Evolutionary conservation across 2,113 vertebrate genomes (phyloP).

Genomic region (Pollimyrus isidori): DNA sequence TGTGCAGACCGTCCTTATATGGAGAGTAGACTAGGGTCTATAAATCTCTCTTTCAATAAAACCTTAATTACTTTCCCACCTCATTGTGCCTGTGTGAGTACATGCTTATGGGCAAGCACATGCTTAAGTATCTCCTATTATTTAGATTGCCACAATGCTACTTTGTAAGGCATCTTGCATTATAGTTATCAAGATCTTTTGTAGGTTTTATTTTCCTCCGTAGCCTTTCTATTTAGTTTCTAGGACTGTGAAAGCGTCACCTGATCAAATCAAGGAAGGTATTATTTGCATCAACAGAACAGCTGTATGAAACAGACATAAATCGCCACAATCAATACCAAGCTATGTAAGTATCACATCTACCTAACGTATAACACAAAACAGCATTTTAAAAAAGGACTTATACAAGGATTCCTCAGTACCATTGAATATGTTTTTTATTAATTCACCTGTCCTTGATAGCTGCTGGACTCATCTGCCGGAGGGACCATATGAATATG

Average conservation of each 20-base stretch:
- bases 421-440: background rate
- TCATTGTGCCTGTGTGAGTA: background rate
- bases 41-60: conserved; percentile 46
- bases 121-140: background rate
- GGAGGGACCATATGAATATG: background rate
- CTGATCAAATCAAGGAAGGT: background rate
- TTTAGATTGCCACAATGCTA: background rate
- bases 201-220: background rate
- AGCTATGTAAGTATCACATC: background rate
- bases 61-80: conserved; percentile 1
- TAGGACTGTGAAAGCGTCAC: background rate
- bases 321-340: background rate
- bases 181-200: background rate
- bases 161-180: background rate
- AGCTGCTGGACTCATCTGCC: background rate
- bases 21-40: conserved; percentile 25
- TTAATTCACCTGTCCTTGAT: background rate
- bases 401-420: background rate
- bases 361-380: background rate
- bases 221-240: background rate
- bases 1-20: conserved; percentile 19
- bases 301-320: background rate
- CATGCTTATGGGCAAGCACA: background rate
- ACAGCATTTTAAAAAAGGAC: background rate
- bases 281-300: background rate